These are phyloP conservation scores for Scolopax rusticola DNA, from an alignment of 2,797 vertebrate genomes.

Conservation along the genomic window DNA sequence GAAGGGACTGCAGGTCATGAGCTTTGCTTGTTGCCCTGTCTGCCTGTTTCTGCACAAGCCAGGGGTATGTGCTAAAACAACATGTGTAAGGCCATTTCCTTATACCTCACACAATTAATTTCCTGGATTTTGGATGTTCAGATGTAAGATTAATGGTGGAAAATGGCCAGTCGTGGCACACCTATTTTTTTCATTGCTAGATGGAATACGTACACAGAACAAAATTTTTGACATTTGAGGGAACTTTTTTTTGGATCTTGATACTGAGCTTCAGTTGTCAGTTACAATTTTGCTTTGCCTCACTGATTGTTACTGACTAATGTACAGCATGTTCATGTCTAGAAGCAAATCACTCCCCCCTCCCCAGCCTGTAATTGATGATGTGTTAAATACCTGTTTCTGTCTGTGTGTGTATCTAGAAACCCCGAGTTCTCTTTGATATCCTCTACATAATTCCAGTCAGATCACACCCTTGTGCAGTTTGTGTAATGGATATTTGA, in stretches of 20 bases:
- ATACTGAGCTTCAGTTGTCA: background rate
- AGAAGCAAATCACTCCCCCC: background rate
- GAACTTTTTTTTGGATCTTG: background rate
- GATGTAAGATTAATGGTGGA: background rate
- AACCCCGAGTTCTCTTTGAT: background rate
- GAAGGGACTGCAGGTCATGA: background rate
- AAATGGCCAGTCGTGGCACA: background rate
- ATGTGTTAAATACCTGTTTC: background rate
- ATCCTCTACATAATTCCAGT: background rate
- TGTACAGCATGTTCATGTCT: background rate
- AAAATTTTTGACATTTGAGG: background rate
- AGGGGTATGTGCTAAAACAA: background rate
- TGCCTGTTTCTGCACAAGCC: background rate
- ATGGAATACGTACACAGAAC: too few relatives aligned
- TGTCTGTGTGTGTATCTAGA: background rate
- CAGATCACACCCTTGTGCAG: background rate
- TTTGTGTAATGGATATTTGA: background rate
- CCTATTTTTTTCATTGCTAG: rapidly evolving
- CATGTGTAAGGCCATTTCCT: background rate
- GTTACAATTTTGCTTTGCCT: background rate
- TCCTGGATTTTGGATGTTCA: background rate
- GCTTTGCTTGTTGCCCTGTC: background rate
- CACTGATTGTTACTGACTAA: background rate
- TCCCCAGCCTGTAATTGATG: too few relatives aligned
- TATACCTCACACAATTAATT: background rate